Conservation (phyloP, 2,113 vertebrate species). For the Zapornia atra region DNA sequence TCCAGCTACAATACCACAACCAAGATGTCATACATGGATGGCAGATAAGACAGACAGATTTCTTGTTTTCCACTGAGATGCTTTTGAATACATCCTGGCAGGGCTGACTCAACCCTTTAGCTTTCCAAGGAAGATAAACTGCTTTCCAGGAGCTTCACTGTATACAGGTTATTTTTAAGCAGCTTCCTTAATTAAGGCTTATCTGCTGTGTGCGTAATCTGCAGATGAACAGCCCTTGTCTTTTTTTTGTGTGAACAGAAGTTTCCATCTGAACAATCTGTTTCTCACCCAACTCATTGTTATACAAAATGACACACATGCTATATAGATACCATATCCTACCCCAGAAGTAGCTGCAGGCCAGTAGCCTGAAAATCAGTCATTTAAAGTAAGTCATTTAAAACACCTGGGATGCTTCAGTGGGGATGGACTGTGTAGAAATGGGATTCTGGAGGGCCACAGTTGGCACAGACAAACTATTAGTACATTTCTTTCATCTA, state of each 20-base stretch:
- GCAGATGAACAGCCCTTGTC: background rate
- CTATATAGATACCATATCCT: background rate
- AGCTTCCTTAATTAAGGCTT: conserved; percentile 47
- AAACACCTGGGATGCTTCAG: background rate
- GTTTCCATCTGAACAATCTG: conserved; percentile 21
- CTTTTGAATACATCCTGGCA: conserved; percentile 28
- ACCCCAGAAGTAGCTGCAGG: background rate
- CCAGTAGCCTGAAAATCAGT: background rate
- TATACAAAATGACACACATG: background rate
- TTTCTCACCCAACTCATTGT: conserved; percentile 16
- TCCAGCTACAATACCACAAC: background rate
- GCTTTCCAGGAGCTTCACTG: conserved; percentile 43
- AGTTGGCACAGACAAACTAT: background rate
- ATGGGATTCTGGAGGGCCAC: background rate
- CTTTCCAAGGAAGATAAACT: conserved; percentile 60
- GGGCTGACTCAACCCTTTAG: conserved; percentile 38
- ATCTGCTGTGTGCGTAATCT: background rate
- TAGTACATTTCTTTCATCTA: background rate
- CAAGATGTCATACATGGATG: background rate
- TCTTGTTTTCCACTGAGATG: conserved; percentile 32
- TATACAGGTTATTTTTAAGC: conserved; percentile 25
- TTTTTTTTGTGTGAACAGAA: background rate
- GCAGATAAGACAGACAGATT: background rate
- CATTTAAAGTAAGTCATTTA: background rate
- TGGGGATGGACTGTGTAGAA: background rate